Percentiles rank a stretch among this genome's conserved stretches.
These are phyloP conservation scores for Neopipo cinnamomea DNA, from an alignment of 2,113 vertebrate genomes.

Conservation along the genomic window DNA sequence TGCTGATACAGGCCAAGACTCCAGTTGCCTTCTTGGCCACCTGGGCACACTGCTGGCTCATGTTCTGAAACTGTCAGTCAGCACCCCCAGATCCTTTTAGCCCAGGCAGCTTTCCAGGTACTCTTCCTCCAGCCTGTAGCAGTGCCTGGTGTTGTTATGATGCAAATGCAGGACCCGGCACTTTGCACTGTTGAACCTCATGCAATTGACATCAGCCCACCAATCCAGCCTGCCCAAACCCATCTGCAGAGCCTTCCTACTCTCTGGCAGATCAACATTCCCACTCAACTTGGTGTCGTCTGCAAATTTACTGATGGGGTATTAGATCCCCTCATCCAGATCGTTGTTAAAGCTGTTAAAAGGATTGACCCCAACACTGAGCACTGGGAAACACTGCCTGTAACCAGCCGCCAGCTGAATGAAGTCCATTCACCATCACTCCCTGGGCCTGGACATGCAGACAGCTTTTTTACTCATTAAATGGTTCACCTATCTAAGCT, in stretches of 20 bases:
- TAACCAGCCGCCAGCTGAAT: neutral
- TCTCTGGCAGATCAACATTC: neutral
- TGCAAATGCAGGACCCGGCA: too few relatives aligned
- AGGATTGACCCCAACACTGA: neutral
- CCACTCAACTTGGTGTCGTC: neutral
- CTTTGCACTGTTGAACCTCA: neutral
- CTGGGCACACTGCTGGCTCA: neutral
- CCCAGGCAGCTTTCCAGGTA: neutral
- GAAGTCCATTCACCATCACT: neutral
- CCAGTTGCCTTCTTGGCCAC: neutral
- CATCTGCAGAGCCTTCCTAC: neutral
- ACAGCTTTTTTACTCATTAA: neutral
- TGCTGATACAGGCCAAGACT: neutral
- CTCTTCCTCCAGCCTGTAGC: neutral
- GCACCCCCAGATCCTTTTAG: neutral
- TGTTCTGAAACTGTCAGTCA: neutral
- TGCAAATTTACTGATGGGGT: neutral
- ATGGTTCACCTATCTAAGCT: neutral
- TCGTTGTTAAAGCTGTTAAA: neutral
- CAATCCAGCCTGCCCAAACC: neutral
- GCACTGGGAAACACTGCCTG: neutral
- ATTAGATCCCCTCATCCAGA: neutral
- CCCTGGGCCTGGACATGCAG: neutral
- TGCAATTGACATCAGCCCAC: neutral
- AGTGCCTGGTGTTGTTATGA: neutral